A percentile compares a stretch with the other conserved stretches of the same genome.
These are phyloP conservation scores for Sebastiscus albofasciatus DNA, from an alignment of 2,797 vertebrate species.

Conservation along the genomic window DNA sequence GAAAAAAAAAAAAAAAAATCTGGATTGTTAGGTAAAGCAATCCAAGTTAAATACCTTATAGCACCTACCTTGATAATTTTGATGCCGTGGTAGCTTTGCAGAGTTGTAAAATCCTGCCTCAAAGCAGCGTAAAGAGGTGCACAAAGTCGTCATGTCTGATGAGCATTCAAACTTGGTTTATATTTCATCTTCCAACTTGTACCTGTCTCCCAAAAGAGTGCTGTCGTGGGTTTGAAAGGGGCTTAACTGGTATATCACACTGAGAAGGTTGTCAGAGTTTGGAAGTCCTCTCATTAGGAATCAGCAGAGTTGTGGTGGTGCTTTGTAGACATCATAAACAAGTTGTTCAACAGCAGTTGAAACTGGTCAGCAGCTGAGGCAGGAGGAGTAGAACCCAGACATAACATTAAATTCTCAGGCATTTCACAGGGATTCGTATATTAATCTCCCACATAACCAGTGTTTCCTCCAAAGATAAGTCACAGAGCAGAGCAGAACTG, in stretches of 20 bases:
- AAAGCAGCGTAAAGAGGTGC: neutral
- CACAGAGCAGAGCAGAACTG: neutral
- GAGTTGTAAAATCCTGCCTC: neutral
- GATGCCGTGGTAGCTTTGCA: neutral
- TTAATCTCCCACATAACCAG: constrained; percentile 6
- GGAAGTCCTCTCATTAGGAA: constrained; percentile 1
- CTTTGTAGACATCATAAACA: neutral
- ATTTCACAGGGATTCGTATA: neutral
- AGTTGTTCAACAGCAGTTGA: neutral
- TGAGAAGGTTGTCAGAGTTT: neutral
- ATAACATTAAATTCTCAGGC: neutral
- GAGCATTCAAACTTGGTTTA: neutral
- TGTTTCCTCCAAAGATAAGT: constrained; percentile 24
- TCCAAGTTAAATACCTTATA: neutral
- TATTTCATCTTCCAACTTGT: neutral
- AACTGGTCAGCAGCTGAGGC: neutral
- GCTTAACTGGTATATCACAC: neutral
- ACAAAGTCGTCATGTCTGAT: neutral
- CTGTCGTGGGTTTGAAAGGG: neutral
- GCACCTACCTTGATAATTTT: neutral
- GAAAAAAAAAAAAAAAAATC: neutral
- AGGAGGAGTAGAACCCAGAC: neutral
- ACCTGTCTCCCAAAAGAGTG: neutral
- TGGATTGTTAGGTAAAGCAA: neutral
- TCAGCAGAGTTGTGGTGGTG: neutral